phyloP scores from a whole-genome alignment of 2,113 vertebrate species.

The Cebus imitator region DNA sequence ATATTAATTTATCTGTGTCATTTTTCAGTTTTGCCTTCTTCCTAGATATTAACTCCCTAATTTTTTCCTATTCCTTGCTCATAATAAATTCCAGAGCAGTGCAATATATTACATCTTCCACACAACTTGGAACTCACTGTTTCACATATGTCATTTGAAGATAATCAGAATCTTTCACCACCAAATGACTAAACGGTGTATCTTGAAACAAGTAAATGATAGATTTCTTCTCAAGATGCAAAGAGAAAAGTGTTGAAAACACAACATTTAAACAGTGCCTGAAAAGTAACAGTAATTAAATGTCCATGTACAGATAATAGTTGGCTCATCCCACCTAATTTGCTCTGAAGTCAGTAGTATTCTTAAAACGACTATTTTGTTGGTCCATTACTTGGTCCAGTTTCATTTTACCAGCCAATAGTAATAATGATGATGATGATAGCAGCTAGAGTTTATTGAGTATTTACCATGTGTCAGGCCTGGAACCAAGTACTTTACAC shows the following conservation, averaged over 20 bases:
- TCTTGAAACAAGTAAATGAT: conserved; percentile 61
- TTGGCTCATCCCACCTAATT: background rate
- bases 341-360: conserved; percentile 1
- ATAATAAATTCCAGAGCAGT: conserved; percentile 62
- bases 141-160: conserved; percentile 69
- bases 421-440: background rate
- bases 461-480: background rate
- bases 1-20: conserved; percentile 53
- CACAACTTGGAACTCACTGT: conserved; percentile 48
- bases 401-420: conserved; percentile 27
- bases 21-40: conserved; percentile 58
- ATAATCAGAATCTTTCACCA: conserved; percentile 69
- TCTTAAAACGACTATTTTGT: background rate
- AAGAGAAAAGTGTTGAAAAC: conserved; percentile 47
- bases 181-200: conserved; percentile 56
- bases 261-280: background rate
- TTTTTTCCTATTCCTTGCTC: conserved; percentile 50
- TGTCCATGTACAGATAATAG: background rate
- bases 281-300: conserved; percentile 45
- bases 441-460: background rate
- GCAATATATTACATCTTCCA: conserved; percentile 30
- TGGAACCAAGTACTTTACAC: background rate
- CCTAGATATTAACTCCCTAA: conserved; percentile 57
- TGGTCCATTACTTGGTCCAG: background rate
- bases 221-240: conserved; percentile 61